These are phyloP conservation scores for Amiota mariae DNA, from an alignment of 2,888 invertebrate genomes.

Conservation along the genomic window DNA sequence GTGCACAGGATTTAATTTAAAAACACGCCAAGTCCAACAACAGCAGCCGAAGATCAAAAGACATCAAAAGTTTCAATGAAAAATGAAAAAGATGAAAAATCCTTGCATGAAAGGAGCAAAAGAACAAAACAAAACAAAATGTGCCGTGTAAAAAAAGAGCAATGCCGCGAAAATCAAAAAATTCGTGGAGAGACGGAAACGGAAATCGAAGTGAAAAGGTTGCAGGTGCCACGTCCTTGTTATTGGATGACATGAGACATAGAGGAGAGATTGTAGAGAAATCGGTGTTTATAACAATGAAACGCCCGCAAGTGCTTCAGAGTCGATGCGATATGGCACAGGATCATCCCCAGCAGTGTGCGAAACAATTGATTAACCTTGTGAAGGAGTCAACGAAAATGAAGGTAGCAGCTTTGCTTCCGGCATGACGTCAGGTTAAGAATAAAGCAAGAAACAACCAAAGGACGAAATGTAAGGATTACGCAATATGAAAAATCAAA, in stretches of 20 bases:
- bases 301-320: slow-evolving; percentile 11
- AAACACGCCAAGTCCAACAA: slow-evolving; percentile 68
- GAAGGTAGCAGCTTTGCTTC: neutral
- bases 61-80: slow-evolving; percentile 58
- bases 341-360: slow-evolving; percentile 15
- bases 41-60: slow-evolving; percentile 62
- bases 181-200: slow-evolving; percentile 53
- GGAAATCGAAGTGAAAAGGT: slow-evolving; percentile 68
- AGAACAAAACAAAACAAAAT: slow-evolving; percentile 33
- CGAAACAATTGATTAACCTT: slow-evolving; percentile 59
- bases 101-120: slow-evolving; percentile 16
- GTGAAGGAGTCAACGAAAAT: slow-evolving; percentile 41
- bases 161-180: neutral
- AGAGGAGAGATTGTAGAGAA: neutral
- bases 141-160: neutral
- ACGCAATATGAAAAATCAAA: slow-evolving; percentile 45
- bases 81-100: slow-evolving; percentile 24
- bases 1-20: slow-evolving; percentile 68
- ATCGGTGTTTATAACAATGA: neutral
- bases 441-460: neutral
- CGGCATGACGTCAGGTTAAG: neutral
- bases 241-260: slow-evolving; percentile 27
- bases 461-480: neutral
- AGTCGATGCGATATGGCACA: neutral
- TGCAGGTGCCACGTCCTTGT: slow-evolving; percentile 60